Percentiles rank a stretch among this genome's conserved stretches.
phyloP scores from a whole-genome alignment of 1,140 invertebrate species.

The Monomorium pharaonis region DNA sequence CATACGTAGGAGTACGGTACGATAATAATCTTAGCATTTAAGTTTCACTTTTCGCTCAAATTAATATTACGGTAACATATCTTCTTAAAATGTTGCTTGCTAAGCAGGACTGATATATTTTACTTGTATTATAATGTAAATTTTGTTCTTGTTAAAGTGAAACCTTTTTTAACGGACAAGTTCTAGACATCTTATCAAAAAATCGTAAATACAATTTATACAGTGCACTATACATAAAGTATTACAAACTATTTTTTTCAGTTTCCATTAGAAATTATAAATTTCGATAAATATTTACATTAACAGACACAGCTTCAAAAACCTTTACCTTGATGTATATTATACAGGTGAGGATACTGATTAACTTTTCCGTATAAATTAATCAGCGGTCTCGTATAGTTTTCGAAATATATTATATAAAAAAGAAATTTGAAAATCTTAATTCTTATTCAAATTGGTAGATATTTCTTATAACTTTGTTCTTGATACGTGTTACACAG shows the following conservation, averaged over 20 bases:
- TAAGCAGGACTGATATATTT: conserved; percentile 32
- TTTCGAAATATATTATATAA: too few relatives aligned
- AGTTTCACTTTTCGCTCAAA: conserved; percentile 60
- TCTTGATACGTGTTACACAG: too few relatives aligned
- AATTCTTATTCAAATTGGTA: too few relatives aligned
- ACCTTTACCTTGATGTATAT: too few relatives aligned
- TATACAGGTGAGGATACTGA: too few relatives aligned
- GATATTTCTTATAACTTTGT: too few relatives aligned
- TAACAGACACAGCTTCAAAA: too few relatives aligned
- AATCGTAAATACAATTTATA: neutral
- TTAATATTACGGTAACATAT: conserved; percentile 40
- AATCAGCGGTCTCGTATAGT: too few relatives aligned
- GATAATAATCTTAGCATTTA: conserved; percentile 52
- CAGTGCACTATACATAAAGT: neutral
- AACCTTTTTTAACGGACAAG: neutral
- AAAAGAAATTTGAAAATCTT: too few relatives aligned
- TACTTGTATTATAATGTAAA: conserved; percentile 4
- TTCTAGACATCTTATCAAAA: neutral
- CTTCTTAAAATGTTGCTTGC: neutral
- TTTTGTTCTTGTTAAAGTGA: neutral
- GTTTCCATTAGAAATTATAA: neutral
- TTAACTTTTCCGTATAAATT: too few relatives aligned
- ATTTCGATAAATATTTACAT: too few relatives aligned
- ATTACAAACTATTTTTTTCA: neutral
- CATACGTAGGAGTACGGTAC: conserved; percentile 51